phyloP scores from a whole-genome alignment of 2,797 vertebrate genomes.

The Carduelis carduelis region DNA sequence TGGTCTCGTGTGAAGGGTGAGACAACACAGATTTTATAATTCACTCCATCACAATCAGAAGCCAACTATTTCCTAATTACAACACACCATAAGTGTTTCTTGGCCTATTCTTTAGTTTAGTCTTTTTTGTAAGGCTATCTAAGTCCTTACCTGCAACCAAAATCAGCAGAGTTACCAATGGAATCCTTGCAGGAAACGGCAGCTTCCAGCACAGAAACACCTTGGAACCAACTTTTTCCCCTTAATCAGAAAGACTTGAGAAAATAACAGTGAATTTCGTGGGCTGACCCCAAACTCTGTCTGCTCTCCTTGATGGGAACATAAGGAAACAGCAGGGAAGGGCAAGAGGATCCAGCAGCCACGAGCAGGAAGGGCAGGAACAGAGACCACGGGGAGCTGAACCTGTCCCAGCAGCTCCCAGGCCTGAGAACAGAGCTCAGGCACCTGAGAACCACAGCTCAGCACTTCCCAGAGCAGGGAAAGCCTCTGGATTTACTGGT shows the following conservation, averaged over 20 bases:
- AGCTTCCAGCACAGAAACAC: background rate
- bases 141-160: constrained; percentile 87
- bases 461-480: background rate
- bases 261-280: background rate
- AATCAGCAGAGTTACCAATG: background rate
- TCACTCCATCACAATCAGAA: background rate
- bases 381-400: background rate
- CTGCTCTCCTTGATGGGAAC: background rate
- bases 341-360: background rate
- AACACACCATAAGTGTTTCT: background rate
- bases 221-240: background rate
- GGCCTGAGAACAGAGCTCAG: background rate
- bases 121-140: background rate
- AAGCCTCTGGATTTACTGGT: background rate
- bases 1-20: background rate
- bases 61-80: background rate
- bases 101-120: background rate
- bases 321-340: background rate
- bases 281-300: background rate
- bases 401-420: background rate
- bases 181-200: background rate
- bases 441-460: accelerated
- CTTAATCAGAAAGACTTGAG: background rate
- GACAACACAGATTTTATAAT: background rate
- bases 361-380: background rate